Base-by-base conservation (phyloP, 2,797 vertebrate species). In the Tadarida brasiliensis region DNA sequence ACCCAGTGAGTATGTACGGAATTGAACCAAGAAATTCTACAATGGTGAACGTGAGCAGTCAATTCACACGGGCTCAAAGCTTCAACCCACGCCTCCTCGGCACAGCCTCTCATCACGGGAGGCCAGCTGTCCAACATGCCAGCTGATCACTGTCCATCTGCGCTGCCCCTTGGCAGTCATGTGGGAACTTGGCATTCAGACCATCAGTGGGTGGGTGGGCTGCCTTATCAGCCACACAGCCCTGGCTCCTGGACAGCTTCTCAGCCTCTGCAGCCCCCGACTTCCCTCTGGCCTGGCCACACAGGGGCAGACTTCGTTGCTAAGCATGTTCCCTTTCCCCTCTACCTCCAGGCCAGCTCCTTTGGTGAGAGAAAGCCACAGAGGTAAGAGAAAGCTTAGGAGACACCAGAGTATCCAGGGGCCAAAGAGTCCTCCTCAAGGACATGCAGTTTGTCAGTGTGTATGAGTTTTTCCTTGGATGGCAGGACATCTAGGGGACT, bases 171-270 rank as follows among this genome's bases (percentile, higher is more conserved):
- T 35, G 71, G 28, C 8, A 17, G 61, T 57, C 96, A 44, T 51
- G 17, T 11, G 87, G 87, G 70, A 87, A 65, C 39, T 84, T 16
- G 11, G 71, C 28, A 9, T 86, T 71, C 24, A 65, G 90, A 59
- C 44, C 9, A 51, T 56, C 15, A 0, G 28, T 19, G 44, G 81
- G 82, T 1, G 57, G 86, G 59, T 11, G 56, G 88, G 74, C 74
- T 76, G 73, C 33, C 76, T 94, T 54, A 16, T 56, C 17, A 65
- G 68, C 35, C 26, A 30, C 51, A 51, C 11, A 7, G 12, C 56
- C 28, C 71, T 77, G 74, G 92, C 39, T 91, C 35, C 47, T 33
- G 44, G 73, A 91, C n/a, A 91, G 71, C 54, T 57, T 61, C 80
- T 39, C 11, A 30, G 80, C 35, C 54, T 86, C 59, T 14, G 76